A percentile compares a stretch with the other conserved stretches of the same genome.
phyloP scores from a whole-genome alignment of 2,888 invertebrate genomes.

The Mesoligia furuncula region DNA sequence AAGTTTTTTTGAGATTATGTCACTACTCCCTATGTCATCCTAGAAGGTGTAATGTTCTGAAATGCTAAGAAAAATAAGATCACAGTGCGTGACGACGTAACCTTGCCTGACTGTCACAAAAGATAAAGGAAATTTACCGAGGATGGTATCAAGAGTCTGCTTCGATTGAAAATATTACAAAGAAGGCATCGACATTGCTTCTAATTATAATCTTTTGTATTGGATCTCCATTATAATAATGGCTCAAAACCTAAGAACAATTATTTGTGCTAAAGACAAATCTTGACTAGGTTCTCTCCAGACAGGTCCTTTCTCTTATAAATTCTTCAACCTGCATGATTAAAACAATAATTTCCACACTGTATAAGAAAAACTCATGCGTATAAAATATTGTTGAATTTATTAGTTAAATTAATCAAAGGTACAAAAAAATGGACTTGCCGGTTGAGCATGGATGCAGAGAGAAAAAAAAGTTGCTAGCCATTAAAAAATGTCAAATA shows the following conservation, averaged over 20 bases:
- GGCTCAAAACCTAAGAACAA: background rate
- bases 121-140: constrained; percentile 37
- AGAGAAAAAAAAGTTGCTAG: no score
- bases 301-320: background rate
- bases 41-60: constrained; percentile 18
- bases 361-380: no score
- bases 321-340: background rate
- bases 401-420: no score
- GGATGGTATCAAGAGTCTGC: constrained; percentile 17
- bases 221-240: background rate
- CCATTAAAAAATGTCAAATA: no score
- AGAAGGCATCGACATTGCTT: background rate
- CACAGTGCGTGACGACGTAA: constrained; percentile 27
- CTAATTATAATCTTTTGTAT: background rate
- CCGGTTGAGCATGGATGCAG: no score
- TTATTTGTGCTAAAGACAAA: no score
- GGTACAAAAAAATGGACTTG: no score
- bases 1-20: constrained; percentile 34
- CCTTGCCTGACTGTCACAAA: constrained; percentile 23
- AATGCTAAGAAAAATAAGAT: constrained; percentile 31
- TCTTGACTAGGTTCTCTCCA: no score
- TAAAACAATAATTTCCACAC: constrained; percentile 5
- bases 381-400: no score
- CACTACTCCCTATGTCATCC: constrained; percentile 19
- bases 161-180: constrained; percentile 14